Evolutionary conservation across 2,888 invertebrate species (phyloP).

Genomic region (Melolontha melolontha): DNA sequence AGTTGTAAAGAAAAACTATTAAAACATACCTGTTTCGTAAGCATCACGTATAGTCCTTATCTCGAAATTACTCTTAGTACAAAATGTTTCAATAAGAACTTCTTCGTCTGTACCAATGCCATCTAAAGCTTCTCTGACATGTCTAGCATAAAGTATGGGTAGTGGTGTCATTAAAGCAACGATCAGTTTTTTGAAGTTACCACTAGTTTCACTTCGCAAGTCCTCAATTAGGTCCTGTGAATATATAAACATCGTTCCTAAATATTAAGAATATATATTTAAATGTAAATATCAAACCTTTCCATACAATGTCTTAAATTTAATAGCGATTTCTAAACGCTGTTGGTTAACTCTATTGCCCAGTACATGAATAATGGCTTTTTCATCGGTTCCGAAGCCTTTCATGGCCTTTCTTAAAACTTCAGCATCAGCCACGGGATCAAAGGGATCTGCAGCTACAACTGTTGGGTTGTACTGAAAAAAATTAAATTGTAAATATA

Average conservation of each 20-base stretch:
- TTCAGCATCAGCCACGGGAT: constrained; percentile 84
- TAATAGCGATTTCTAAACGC: constrained; percentile 82
- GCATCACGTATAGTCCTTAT: constrained; percentile 82
- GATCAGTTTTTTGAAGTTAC: constrained; percentile 86
- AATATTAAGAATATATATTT: no score
- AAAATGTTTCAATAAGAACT: constrained; percentile 88
- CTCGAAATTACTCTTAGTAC: constrained; percentile 87
- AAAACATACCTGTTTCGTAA: constrained; percentile 76
- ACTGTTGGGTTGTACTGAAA: constrained; percentile 72
- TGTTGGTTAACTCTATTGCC: constrained; percentile 87
- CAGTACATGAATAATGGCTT: constrained; percentile 86
- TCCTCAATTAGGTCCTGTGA: constrained; percentile 80
- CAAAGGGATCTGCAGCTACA: constrained; percentile 79
- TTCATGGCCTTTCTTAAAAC: constrained; percentile 91
- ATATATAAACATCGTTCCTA: constrained; percentile 9
- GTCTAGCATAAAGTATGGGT: constrained; percentile 82
- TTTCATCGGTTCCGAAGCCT: constrained; percentile 93
- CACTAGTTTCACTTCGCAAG: constrained; percentile 87
- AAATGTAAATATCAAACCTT: constrained; percentile 69
- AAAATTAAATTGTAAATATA: no score
- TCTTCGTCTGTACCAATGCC: constrained; percentile 92
- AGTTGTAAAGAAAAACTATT: constrained; percentile 62
- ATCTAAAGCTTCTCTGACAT: constrained; percentile 88
- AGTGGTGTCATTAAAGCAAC: constrained; percentile 79
- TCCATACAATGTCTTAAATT: constrained; percentile 89